These are phyloP conservation scores for Hemitrygon akajei DNA, from an alignment of 2,797 vertebrate genomes.

Conservation along the genomic window DNA sequence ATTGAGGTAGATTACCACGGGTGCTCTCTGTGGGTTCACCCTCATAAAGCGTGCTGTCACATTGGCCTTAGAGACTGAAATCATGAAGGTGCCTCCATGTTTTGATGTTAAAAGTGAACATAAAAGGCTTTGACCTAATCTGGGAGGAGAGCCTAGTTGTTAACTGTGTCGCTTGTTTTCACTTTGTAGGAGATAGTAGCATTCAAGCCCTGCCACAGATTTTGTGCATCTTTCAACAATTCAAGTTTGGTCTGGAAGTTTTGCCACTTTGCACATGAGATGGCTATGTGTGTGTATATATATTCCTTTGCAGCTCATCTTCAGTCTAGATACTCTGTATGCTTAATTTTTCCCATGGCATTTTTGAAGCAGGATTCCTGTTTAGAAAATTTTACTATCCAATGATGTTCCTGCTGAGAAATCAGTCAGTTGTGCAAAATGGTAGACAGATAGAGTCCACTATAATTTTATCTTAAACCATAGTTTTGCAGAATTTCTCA, in stretches of 20 bases:
- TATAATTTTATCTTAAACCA: slow-evolving; percentile 28
- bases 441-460: slow-evolving; percentile 27
- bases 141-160: no score
- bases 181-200: no score
- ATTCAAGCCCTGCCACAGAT: no score
- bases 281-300: no score
- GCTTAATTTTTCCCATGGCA: slow-evolving; percentile 24
- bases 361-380: slow-evolving; percentile 13
- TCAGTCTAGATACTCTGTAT: slow-evolving; percentile 16
- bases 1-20: neutral
- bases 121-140: no score
- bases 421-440: slow-evolving; percentile 31
- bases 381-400: slow-evolving; percentile 29
- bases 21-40: neutral
- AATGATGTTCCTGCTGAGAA: slow-evolving; percentile 33
- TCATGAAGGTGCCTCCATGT: no score
- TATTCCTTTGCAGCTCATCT: slow-evolving; percentile 5
- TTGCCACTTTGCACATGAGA: no score
- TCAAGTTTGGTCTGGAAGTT: no score
- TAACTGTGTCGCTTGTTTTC: no score
- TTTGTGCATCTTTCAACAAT: no score
- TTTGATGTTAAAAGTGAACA: no score
- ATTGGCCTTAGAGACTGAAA: no score
- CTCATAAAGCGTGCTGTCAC: neutral
- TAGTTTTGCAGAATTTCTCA: slow-evolving; percentile 4